These are phyloP conservation scores for Cinclus cinclus DNA, from an alignment of 2,113 vertebrate species.

Conservation along the genomic window DNA sequence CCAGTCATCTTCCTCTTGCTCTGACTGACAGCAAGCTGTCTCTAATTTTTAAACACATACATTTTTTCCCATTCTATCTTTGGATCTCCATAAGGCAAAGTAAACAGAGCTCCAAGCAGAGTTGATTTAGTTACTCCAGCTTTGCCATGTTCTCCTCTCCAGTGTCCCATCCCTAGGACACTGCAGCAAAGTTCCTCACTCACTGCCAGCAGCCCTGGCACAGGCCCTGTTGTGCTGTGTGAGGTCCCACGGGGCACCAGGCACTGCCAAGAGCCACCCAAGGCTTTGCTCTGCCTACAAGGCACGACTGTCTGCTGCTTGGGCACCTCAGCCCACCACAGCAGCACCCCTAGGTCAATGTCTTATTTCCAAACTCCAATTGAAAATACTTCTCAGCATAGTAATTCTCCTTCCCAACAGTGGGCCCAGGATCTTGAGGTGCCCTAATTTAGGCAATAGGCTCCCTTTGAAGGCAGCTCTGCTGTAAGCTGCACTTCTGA, in stretches of 20 bases:
- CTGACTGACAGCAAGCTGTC: not conserved
- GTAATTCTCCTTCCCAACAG: not conserved
- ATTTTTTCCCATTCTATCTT: not conserved
- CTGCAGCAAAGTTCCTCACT: not conserved
- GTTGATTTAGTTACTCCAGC: not conserved
- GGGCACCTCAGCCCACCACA: not conserved
- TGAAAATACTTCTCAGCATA: not conserved
- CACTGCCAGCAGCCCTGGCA: not conserved
- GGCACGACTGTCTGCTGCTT: not conserved
- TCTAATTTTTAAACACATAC: not conserved
- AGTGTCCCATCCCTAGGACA: not conserved
- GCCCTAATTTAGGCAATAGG: not conserved
- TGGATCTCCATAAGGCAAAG: not conserved
- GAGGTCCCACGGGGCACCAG: not conserved
- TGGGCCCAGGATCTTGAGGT: fast-evolving
- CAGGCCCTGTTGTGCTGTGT: not conserved
- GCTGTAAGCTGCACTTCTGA: not conserved
- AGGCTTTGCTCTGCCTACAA: not conserved
- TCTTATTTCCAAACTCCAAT: not conserved
- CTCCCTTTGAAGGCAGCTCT: not conserved
- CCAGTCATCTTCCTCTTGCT: not conserved
- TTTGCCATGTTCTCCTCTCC: not conserved
- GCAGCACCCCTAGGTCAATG: not conserved
- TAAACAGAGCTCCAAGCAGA: not conserved
- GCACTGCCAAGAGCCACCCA: not conserved